Conservation (phyloP, 2,797 vertebrate species). For the Amblyraja radiata region DNA sequence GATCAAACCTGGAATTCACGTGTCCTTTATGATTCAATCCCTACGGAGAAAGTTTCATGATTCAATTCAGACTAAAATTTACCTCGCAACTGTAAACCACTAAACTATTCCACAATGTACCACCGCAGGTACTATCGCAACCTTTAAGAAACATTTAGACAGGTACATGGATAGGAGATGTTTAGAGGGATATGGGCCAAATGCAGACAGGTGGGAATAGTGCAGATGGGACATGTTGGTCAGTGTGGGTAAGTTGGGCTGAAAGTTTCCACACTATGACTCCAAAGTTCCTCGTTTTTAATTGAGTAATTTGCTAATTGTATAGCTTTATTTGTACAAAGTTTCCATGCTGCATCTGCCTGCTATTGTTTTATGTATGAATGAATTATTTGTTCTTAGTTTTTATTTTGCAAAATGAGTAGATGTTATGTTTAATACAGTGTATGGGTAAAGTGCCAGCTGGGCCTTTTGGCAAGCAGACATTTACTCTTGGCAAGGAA, state of each 20-base stretch:
- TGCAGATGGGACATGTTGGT: no score
- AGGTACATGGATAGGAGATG: no score
- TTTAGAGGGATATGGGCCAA: no score
- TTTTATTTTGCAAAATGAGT: background rate
- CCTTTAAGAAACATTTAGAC: no score
- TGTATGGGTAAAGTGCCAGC: slow-evolving; percentile 8
- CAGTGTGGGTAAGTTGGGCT: no score
- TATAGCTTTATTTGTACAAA: background rate
- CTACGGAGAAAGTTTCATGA: background rate
- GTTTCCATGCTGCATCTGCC: slow-evolving; percentile 16
- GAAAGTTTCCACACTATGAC: no score
- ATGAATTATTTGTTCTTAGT: background rate
- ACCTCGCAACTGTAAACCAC: background rate
- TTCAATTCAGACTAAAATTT: background rate
- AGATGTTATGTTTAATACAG: background rate
- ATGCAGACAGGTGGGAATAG: no score
- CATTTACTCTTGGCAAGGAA: background rate
- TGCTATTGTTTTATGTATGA: background rate
- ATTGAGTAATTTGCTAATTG: background rate
- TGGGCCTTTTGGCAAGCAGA: background rate
- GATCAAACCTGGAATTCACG: background rate
- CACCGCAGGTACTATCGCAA: no score
- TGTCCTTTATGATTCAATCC: background rate
- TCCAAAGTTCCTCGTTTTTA: background rate
- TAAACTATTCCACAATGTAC: background rate